Base-by-base conservation (phyloP, 30 jellyfish, hydroid and myxozoan species). In the Phacellophora camtschatica region DNA sequence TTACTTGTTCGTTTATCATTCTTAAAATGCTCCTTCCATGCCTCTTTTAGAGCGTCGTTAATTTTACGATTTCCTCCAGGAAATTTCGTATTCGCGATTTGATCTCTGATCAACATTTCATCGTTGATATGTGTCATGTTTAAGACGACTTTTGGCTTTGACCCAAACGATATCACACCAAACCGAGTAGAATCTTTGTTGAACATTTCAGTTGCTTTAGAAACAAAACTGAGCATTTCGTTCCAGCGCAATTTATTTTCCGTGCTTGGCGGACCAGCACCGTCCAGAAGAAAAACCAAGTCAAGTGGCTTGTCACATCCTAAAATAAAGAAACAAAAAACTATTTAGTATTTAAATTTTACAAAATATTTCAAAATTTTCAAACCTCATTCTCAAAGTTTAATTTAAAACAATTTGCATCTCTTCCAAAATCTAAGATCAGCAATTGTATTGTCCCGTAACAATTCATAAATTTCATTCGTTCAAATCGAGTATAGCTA, bases 1-100 rank as follows among this genome's bases (percentile, higher is more conserved):
- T 81, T 95, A 5, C 89, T 88, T 32, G 42, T 58, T 16, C 99
- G 89, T 16, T 82, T 70, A 35, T 72, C 70, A n/a, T 49, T 71
- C 76, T 88, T 94, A 28, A 84, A 78, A 45, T 77, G 94, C 49
- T 94, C 99, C 35, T 89, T 65, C 99, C 99, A 94, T 13, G 99
- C 93, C 31, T 34, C 41, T 50, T 94, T 94, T 72, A 94, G 66
- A 4, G 96, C 99, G 36, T 94, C 99, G 55, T 94, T 94, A 24
- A 94, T 77, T 11, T 92, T 83, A 25, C 97, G 72, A 20, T 45
- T 49, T 8, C 99, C 99, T 0, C 99, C 99, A 1, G 99, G 97
- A 48, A 70, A 72, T 35, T 63, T 72, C 49, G 74, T 64, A 4
- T 66, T 50, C 53, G 64, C 65, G 20, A 94, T 57, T 36, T 61